These are phyloP conservation scores for Bombus confusus DNA, from an alignment of 1,140 invertebrate genomes.

Conservation along the genomic window DNA sequence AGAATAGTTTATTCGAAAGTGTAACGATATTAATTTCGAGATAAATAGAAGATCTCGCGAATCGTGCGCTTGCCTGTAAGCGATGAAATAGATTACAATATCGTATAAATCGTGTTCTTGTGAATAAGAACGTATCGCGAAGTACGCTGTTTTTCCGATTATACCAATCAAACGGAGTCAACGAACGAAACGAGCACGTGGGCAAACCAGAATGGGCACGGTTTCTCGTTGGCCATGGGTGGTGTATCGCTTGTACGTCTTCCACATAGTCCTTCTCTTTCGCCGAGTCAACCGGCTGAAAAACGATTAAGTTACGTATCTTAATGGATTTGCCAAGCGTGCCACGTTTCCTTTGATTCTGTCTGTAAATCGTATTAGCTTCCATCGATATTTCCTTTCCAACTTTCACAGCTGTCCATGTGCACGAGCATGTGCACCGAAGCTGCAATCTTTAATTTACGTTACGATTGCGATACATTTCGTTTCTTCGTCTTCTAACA, in stretches of 20 bases:
- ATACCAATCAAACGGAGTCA: slow-evolving; percentile 16
- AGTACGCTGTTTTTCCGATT: slow-evolving; percentile 7
- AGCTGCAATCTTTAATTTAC: background rate
- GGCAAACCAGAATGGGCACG: slow-evolving; percentile 68
- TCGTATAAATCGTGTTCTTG: background rate
- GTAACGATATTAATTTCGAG: background rate
- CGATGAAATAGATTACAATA: background rate
- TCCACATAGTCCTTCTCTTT: slow-evolving; percentile 7
- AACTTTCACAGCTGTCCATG: background rate
- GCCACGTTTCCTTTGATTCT: background rate
- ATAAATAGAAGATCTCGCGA: background rate
- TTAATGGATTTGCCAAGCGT: slow-evolving; percentile 27
- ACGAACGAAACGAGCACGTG: slow-evolving; percentile 54
- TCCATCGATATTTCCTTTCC: background rate
- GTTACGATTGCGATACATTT: no score
- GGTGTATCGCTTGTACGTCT: slow-evolving; percentile 34
- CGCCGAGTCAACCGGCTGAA: no score
- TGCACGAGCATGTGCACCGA: background rate
- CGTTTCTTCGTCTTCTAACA: no score
- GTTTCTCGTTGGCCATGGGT: slow-evolving; percentile 57
- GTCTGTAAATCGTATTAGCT: background rate
- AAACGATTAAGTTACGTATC: slow-evolving; percentile 59
- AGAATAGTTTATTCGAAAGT: no score
- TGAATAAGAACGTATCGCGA: no score
- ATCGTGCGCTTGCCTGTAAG: no score